Percentiles rank a stretch among this genome's conserved stretches.
Conservation (phyloP, 2,113 vertebrate genomes). For the Sterrhoptilus dennistouni region DNA sequence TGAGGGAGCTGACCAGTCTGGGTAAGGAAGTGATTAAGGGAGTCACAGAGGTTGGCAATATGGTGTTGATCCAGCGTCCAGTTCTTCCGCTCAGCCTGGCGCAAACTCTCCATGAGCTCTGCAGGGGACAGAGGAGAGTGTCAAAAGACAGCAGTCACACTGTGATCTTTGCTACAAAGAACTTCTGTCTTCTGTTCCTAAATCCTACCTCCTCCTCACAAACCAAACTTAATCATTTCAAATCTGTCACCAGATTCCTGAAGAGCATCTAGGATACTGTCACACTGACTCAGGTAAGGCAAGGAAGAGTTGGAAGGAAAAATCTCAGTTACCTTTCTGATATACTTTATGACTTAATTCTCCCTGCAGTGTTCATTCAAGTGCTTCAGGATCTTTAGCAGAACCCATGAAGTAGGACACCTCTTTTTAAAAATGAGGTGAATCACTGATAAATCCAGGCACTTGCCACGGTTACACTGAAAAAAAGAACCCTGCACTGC, state of each 20-base stretch:
- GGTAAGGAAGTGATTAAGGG: conserved; percentile 82
- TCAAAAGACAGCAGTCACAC: not conserved
- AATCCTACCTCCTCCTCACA: not conserved
- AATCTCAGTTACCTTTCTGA: not conserved
- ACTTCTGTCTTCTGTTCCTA: not conserved
- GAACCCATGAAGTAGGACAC: not conserved
- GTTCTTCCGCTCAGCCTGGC: conserved; percentile 83
- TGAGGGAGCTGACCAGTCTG: conserved; percentile 82
- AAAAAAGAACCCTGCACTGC: not conserved
- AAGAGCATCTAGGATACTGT: not conserved
- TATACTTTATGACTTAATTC: not conserved
- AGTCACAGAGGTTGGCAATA: conserved; percentile 83
- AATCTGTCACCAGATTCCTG: not conserved
- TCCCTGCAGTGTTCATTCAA: not conserved
- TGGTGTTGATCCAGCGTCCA: conserved; percentile 84
- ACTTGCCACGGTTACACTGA: accelerated
- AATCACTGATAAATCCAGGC: not conserved
- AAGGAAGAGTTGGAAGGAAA: not conserved
- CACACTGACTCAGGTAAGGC: not conserved
- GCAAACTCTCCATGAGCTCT: conserved; percentile 84
- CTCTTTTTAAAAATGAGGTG: not conserved
- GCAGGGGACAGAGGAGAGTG: not conserved
- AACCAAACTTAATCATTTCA: not conserved
- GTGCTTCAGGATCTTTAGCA: not conserved
- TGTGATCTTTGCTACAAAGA: not conserved